Base-by-base conservation (phyloP, 2,797 vertebrate species). In the Meda fulgida region DNA sequence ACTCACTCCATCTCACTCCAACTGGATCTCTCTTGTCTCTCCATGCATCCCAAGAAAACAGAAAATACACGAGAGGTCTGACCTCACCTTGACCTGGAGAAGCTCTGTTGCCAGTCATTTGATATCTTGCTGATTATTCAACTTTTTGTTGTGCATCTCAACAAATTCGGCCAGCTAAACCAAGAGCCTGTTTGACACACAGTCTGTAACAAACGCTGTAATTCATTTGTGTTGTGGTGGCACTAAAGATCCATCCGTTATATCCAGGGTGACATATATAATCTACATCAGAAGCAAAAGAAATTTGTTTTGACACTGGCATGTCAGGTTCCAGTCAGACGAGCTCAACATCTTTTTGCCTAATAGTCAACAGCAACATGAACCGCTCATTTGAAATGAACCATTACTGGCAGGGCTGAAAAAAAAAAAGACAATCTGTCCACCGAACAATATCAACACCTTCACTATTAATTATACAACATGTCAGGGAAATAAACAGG, bases 281-380 rank as follows among this genome's bases (percentile, higher is more conserved):
- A 87, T 80, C 55, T 55, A 84, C 53, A 75, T 69, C 48, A 38
- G 63, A 69, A 78, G 83, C 70, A 70, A 66, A 72, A 87, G 48
- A 75, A 69, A 80, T 79, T 46, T 73, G 81, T 80, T 70, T 72
- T 80, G 65, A 89, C 85, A 92, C 88, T 78, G 84, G 88, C 89
- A 72, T 48, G 70, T 89, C 89, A 86, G 89, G 90, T 92, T 92
- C 89, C 89, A 88, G 86, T 91, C 87, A 89, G 89, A 91, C 90
- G 70, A 84, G 88, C 88, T 89, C 86, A 60, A 31, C 90, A 87
- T 91, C 90, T 55, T 84, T 93, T 92, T 86, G 89, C 87, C 88
- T 92, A 91, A 92, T 89, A 89, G 90, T 18, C 83, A 91, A 83
- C 86, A 85, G 80, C 40, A 26, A 77, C 72, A 88, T 71, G 31